These are phyloP conservation scores for Caligus rogercresseyi DNA, from an alignment of 1,140 invertebrate species.

Conservation along the genomic window DNA sequence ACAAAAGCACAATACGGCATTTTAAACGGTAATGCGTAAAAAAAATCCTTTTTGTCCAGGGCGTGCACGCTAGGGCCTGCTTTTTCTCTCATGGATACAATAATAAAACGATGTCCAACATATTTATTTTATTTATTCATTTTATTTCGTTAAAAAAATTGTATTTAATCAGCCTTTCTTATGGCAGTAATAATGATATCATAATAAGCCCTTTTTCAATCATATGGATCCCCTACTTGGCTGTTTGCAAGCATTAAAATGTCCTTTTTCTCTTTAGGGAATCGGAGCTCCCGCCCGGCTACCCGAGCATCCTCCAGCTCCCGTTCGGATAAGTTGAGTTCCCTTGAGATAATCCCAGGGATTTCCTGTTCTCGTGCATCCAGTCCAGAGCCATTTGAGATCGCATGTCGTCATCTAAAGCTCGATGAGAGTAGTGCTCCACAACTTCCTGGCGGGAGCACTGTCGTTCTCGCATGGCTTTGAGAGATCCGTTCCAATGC, in stretches of 20 bases:
- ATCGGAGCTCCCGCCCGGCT: slow-evolving; percentile 70
- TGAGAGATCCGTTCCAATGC: slow-evolving; percentile 86
- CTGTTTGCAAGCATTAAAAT: slow-evolving; percentile 72
- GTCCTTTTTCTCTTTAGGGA: slow-evolving; percentile 87
- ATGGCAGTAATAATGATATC: too few species aligned
- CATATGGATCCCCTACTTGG: slow-evolving; percentile 35
- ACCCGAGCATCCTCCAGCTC: slow-evolving; percentile 72
- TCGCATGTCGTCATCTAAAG: slow-evolving; percentile 86
- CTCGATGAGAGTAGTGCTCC: slow-evolving; percentile 74
- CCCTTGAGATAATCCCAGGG: slow-evolving; percentile 54
- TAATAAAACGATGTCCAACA: too few species aligned
- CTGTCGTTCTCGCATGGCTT: slow-evolving; percentile 53
- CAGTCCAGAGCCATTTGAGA: slow-evolving; percentile 88
- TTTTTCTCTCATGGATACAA: too few species aligned
- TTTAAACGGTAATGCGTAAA: too few species aligned
- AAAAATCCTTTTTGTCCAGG: too few species aligned
- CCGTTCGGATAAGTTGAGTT: slow-evolving; percentile 60
- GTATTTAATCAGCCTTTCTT: too few species aligned
- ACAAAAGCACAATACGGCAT: too few species aligned
- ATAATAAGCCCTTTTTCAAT: slow-evolving; percentile 10
- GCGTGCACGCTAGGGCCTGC: too few species aligned
- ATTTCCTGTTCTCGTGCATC: slow-evolving; percentile 53
- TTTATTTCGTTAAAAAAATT: too few species aligned
- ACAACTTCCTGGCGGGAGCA: slow-evolving; percentile 65
- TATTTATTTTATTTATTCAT: too few species aligned